These are phyloP conservation scores for Lasiurus borealis DNA, from an alignment of 2,113 vertebrate species.

Conservation along the genomic window DNA sequence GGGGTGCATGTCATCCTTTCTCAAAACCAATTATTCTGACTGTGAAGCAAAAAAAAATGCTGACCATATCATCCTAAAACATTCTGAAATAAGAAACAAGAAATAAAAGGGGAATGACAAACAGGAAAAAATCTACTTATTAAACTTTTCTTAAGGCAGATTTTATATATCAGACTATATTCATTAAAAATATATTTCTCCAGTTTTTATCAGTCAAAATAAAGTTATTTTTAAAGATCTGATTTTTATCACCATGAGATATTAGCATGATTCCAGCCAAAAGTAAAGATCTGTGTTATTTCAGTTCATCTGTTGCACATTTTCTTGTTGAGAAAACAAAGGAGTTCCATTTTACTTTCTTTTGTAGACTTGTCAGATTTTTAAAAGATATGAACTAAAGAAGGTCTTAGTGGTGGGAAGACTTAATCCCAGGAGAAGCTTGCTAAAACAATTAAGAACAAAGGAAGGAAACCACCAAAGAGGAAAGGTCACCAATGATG, in stretches of 20 bases:
- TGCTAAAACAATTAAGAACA: background rate
- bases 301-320: background rate
- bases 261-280: background rate
- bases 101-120: background rate
- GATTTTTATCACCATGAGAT: background rate
- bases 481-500: background rate
- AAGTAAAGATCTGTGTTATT: conserved; percentile 28
- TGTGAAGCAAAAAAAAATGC: conserved; percentile 45
- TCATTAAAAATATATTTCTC: conserved; percentile 27
- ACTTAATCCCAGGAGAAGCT: background rate
- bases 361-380: background rate
- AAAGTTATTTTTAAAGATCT: background rate
- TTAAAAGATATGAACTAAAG: conserved; percentile 7
- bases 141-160: background rate
- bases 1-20: background rate
- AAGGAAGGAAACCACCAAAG: background rate
- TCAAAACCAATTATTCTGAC: background rate
- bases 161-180: background rate
- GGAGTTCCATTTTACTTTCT: conserved; percentile 4
- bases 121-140: background rate
- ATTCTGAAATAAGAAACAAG: conserved; percentile 35
- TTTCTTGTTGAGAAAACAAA: background rate
- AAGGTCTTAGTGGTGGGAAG: background rate
- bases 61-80: background rate
- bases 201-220: conserved; percentile 14